These are phyloP conservation scores for Rotaria socialis DNA, from an alignment of 2,888 invertebrate species.

Conservation along the genomic window DNA sequence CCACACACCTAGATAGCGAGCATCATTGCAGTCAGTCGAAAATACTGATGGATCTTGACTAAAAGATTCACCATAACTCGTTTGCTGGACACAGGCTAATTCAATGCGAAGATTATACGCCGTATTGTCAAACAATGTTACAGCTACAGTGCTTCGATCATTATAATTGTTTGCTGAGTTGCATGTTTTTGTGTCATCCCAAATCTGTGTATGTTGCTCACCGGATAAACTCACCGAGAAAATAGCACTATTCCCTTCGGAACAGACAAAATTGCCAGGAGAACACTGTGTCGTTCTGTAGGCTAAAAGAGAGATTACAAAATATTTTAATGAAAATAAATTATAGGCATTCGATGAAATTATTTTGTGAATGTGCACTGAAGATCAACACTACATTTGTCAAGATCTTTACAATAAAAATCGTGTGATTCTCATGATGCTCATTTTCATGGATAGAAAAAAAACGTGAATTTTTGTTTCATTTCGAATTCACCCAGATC, in stretches of 20 bases:
- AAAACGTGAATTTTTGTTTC: too few species aligned
- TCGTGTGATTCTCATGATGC: too few species aligned
- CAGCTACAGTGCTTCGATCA: background rate
- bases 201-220: background rate
- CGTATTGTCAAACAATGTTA: background rate
- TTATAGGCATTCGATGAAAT: too few species aligned
- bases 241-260: background rate
- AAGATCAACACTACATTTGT: too few species aligned
- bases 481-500: too few species aligned
- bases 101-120: background rate
- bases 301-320: background rate
- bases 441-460: too few species aligned
- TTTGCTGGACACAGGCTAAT: background rate
- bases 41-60: background rate
- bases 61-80: background rate
- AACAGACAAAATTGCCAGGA: background rate
- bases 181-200: background rate
- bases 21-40: background rate
- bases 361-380: too few species aligned
- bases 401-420: too few species aligned
- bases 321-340: background rate
- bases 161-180: background rate
- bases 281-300: background rate
- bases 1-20: background rate
- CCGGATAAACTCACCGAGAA: background rate